A percentile compares a stretch with the other conserved stretches of the same genome.
phyloP scores from a whole-genome alignment of 2,888 invertebrate genomes.

The Epirrhoe alternata region DNA sequence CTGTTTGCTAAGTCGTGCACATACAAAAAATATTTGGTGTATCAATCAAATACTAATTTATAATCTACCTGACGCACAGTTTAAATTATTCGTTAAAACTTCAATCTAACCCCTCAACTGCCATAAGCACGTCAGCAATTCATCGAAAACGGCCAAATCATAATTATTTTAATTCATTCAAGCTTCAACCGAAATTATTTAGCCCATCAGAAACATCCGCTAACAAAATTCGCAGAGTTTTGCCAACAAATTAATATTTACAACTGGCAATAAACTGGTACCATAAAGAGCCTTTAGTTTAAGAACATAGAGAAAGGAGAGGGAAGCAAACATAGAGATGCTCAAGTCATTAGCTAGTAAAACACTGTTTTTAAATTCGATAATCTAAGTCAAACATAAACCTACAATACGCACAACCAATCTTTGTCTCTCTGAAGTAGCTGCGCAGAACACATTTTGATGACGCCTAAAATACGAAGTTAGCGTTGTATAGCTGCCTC shows the following conservation, averaged over 20 bases:
- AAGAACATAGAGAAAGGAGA: conserved; percentile 17
- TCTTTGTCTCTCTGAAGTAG: no score
- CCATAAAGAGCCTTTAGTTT: conserved; percentile 43
- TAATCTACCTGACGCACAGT: no score
- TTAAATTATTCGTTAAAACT: not conserved
- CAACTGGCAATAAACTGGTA: conserved; percentile 49
- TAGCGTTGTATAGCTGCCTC: no score
- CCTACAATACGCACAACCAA: no score
- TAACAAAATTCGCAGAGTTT: conserved; percentile 46
- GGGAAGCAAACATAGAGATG: conserved; percentile 3
- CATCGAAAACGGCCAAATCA: conserved; percentile 30
- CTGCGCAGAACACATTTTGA: no score
- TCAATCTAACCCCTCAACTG: not conserved
- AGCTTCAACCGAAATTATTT: conserved; percentile 39
- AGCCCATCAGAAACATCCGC: conserved; percentile 43
- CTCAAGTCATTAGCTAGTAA: no score
- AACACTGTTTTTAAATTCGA: no score
- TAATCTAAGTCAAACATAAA: no score
- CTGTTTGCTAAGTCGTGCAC: no score
- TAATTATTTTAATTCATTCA: conserved; percentile 45
- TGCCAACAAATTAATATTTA: conserved; percentile 52
- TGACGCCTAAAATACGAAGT: no score
- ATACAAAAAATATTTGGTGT: no score
- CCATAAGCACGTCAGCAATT: conserved; percentile 15
- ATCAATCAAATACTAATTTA: no score